Evolutionary conservation across 2,113 vertebrate genomes (phyloP).

Genomic region (Dasypus novemcinctus): DNA sequence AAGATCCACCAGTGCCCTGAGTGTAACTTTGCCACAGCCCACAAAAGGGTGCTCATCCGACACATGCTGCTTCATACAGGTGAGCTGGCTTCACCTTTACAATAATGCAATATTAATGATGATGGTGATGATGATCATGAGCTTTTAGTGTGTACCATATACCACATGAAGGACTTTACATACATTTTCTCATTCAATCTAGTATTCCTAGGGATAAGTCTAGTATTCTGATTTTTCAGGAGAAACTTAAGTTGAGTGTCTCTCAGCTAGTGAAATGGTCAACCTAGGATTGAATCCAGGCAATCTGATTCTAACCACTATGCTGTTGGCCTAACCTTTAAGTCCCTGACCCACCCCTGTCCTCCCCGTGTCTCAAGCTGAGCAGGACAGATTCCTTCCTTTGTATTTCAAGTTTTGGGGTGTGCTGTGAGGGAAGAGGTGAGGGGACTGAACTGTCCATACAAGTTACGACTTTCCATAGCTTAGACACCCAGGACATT

Average conservation of each 20-base stretch:
- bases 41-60: constrained; percentile 94
- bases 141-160: not conserved
- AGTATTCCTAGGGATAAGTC: not conserved
- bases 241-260: not conserved
- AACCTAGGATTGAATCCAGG: not conserved
- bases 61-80: constrained; percentile 95
- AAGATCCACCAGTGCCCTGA: constrained; percentile 94
- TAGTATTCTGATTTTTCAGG: not conserved
- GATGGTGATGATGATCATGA: not conserved
- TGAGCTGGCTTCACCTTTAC: constrained; percentile 72
- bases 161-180: not conserved
- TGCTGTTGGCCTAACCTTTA: not conserved
- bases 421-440: not conserved
- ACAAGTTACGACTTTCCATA: not conserved
- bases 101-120: rapidly evolving
- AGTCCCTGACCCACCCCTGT: not conserved
- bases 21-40: constrained; percentile 92
- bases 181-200: not conserved
- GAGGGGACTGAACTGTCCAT: not conserved
- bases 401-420: not conserved
- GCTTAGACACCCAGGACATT: not conserved
- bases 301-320: not conserved
- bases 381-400: not conserved
- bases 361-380: not conserved
- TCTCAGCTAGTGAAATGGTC: not conserved